Conservation (phyloP, 2,113 vertebrate genomes). For the Lepisosteus oculatus region DNA sequence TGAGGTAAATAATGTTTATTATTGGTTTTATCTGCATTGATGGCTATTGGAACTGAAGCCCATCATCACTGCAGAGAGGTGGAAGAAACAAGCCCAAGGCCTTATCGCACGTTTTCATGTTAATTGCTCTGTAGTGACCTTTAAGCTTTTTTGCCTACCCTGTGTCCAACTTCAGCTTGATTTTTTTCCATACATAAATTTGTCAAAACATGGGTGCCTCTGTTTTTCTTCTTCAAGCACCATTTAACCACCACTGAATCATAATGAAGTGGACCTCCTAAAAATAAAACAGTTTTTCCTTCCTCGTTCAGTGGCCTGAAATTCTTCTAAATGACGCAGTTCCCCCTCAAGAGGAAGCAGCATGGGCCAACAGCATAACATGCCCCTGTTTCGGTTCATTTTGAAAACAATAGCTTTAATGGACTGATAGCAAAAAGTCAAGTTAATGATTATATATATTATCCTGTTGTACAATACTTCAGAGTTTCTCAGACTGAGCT, state of each 20-base stretch:
- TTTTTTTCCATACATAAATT: neutral
- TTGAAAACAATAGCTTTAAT: too few relatives aligned
- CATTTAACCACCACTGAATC: slow-evolving; percentile 7
- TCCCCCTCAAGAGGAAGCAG: neutral
- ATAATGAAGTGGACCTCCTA: slow-evolving; percentile 1
- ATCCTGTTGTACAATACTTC: too few relatives aligned
- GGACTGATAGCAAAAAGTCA: neutral
- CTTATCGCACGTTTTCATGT: neutral
- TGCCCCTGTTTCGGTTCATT: too few relatives aligned
- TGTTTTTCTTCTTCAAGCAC: neutral
- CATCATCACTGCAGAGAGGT: neutral
- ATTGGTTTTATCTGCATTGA: neutral
- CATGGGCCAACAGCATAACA: neutral
- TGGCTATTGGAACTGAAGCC: neutral
- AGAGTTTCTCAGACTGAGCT: too few relatives aligned
- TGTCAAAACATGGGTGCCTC: neutral
- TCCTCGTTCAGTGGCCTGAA: neutral
- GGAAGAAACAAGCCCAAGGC: neutral
- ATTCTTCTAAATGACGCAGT: neutral
- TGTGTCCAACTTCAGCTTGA: neutral
- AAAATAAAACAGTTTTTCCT: slow-evolving; percentile 1
- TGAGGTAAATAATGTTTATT: neutral
- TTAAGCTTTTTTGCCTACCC: neutral
- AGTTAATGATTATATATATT: too few relatives aligned
- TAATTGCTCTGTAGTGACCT: neutral